Conservation (phyloP, 92 coral and sea anemone genomes). For the Scolanthus callimorphus region DNA sequence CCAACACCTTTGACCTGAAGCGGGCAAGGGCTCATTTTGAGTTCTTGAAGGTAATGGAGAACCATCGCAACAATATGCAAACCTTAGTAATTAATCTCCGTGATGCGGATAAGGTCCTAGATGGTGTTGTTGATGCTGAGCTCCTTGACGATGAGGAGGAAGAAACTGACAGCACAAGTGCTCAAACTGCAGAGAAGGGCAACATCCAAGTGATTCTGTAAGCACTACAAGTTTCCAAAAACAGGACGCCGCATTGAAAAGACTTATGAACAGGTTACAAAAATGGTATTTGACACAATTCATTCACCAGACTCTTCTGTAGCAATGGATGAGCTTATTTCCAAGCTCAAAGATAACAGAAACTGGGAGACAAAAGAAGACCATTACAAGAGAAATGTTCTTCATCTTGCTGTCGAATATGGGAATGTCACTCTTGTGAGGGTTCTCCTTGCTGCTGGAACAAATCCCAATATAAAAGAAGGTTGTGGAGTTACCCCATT, state of each 20-base stretch:
- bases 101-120: neutral
- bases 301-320: constrained; percentile 6
- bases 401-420: constrained; percentile 21
- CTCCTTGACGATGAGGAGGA: neutral
- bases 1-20: constrained; percentile 27
- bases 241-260: constrained; percentile 32
- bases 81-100: neutral
- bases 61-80: constrained; percentile 18
- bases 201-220: constrained; percentile 5
- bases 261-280: constrained; percentile 21
- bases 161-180: neutral
- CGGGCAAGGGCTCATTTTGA: constrained; percentile 28
- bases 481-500: constrained; percentile 48
- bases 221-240: constrained; percentile 15
- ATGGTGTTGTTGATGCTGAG: constrained; percentile 2
- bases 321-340: constrained; percentile 15
- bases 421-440: constrained; percentile 16
- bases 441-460: constrained; percentile 23
- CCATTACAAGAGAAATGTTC: constrained; percentile 21
- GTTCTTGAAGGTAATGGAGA: constrained; percentile 13
- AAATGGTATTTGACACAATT: constrained; percentile 38
- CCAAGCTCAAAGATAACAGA: neutral
- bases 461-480: constrained; percentile 21
- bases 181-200: neutral
- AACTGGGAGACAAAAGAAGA: constrained; percentile 23